These are phyloP conservation scores for Fringilla coelebs DNA, from an alignment of 2,797 vertebrate genomes.

Conservation along the genomic window DNA sequence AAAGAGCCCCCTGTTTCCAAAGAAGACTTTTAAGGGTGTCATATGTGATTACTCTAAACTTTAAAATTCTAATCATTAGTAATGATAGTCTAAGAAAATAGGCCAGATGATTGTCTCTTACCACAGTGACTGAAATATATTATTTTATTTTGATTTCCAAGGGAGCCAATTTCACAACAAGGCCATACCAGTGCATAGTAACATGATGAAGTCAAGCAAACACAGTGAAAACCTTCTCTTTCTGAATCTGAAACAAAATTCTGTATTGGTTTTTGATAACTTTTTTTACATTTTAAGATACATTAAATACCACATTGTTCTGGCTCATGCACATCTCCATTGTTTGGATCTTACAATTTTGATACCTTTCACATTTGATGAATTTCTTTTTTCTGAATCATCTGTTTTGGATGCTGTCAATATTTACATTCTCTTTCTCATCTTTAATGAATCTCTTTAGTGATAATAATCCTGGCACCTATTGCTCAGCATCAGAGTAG, in stretches of 20 bases:
- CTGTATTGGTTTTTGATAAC: neutral
- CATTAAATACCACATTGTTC: neutral
- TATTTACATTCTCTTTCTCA: constrained; percentile 17
- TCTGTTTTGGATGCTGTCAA: neutral
- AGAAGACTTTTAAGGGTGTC: neutral
- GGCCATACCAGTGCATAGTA: neutral
- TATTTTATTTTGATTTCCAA: neutral
- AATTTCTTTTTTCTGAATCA: neutral
- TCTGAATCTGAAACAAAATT: neutral
- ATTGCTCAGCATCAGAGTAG: neutral
- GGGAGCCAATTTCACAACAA: neutral
- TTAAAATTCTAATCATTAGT: neutral
- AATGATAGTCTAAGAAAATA: neutral
- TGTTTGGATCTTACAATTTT: neutral
- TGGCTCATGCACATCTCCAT: neutral
- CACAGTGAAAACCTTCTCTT: neutral
- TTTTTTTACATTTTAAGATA: neutral
- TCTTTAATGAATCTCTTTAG: constrained; percentile 21
- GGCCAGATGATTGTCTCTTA: neutral
- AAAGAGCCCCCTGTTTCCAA: neutral
- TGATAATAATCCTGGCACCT: constrained; percentile 24
- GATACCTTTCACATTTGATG: neutral
- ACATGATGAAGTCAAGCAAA: neutral
- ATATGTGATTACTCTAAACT: neutral
- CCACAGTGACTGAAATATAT: neutral